A percentile compares a stretch with the other conserved stretches of the same genome.
These are phyloP conservation scores for Lethrus apterus DNA, from an alignment of 1,140 invertebrate species.

Conservation along the genomic window DNA sequence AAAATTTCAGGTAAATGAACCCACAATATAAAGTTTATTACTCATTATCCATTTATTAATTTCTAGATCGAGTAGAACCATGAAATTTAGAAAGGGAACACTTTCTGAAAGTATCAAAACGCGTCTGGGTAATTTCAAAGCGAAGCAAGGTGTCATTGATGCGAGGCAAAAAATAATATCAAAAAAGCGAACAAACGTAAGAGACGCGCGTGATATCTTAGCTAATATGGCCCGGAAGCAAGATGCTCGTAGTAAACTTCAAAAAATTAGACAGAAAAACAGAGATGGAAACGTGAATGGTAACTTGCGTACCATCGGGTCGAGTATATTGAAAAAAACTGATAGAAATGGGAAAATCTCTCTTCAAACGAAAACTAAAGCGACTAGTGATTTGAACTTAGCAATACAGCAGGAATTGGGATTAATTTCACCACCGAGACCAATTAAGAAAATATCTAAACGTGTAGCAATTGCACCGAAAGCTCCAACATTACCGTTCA, in stretches of 20 bases:
- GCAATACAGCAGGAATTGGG: constrained; percentile 38
- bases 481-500: neutral
- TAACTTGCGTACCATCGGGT: constrained; percentile 33
- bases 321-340: constrained; percentile 44
- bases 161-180: constrained; percentile 62
- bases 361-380: constrained; percentile 43
- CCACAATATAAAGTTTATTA: no score
- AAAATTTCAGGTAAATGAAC: no score
- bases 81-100: no score
- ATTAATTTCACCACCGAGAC: constrained; percentile 20
- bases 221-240: constrained; percentile 54
- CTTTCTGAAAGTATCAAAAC: constrained; percentile 4
- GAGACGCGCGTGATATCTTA: constrained; percentile 63
- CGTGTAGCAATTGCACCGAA: constrained; percentile 9
- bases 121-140: constrained; percentile 7
- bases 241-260: constrained; percentile 55
- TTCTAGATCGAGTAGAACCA: no score
- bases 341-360: constrained; percentile 46
- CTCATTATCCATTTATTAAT: no score
- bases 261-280: constrained; percentile 42
- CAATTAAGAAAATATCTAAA: constrained; percentile 14
- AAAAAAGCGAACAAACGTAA: constrained; percentile 56
- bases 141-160: constrained; percentile 42
- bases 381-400: constrained; percentile 32
- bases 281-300: constrained; percentile 17